Conservation (phyloP, 2,113 vertebrate species). For the Delphinus delphis region DNA sequence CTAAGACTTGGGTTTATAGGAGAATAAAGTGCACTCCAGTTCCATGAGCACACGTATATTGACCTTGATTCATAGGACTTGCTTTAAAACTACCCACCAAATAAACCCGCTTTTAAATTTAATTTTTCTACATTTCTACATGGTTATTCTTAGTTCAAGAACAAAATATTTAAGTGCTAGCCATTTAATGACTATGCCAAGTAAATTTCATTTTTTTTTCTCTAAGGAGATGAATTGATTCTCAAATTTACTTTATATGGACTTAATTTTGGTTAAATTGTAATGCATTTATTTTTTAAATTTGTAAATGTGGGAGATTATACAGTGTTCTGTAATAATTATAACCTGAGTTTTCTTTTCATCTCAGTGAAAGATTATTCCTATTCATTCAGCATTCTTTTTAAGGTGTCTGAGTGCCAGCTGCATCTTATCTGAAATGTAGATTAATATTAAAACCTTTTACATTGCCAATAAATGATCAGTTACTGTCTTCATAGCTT, state of each 20-base stretch:
- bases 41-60: background rate
- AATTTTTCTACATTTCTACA: conserved; percentile 29
- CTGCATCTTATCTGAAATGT: background rate
- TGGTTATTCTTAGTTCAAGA: background rate
- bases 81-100: conserved; percentile 23
- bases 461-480: background rate
- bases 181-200: background rate
- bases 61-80: conserved; percentile 15
- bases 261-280: background rate
- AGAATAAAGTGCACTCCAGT: background rate
- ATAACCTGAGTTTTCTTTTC: background rate
- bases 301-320: background rate
- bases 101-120: conserved; percentile 27
- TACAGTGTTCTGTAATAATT: background rate
- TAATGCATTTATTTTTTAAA: background rate
- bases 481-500: background rate
- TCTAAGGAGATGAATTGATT: background rate
- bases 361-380: background rate
- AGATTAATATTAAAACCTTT: background rate
- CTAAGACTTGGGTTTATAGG: conserved; percentile 36
- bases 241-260: background rate
- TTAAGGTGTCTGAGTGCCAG: background rate
- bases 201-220: conserved; percentile 5
- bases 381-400: background rate
- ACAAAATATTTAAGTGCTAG: conserved; percentile 41